A percentile compares a stretch with the other conserved stretches of the same genome.
These are phyloP conservation scores for Itoplectis maculator DNA, from an alignment of 2,888 invertebrate genomes.

Conservation along the genomic window DNA sequence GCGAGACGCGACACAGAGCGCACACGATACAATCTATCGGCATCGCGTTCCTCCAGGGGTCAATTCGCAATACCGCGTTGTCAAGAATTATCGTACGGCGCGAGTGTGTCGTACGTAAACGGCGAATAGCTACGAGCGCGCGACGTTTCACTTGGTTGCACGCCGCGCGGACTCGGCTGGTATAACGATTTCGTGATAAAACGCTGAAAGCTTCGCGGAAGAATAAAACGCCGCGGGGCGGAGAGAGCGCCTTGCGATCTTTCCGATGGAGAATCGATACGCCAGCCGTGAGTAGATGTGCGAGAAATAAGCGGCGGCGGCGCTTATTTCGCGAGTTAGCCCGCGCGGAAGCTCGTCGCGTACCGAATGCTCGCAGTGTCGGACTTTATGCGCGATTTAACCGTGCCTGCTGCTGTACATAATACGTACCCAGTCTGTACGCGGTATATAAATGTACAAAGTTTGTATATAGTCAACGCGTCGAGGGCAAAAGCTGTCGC, in stretches of 20 bases:
- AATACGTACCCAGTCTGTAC: not conserved
- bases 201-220: conserved; percentile 21
- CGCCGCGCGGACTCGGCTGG: not conserved
- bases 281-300: not conserved
- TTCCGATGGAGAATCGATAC: conserved; percentile 26
- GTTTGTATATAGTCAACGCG: not conserved
- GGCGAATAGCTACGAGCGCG: not conserved
- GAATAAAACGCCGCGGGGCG: conserved; percentile 8
- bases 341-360: not conserved
- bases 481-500: conserved; percentile 20
- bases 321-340: not conserved
- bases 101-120: conserved; percentile 3
- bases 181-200: conserved; percentile 36
- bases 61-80: too few relatives aligned
- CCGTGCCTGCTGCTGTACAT: conserved; percentile 9
- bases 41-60: too few relatives aligned
- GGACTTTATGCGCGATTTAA: conserved; percentile 47
- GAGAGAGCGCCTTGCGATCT: conserved; percentile 24
- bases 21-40: too few relatives aligned
- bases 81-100: too few relatives aligned
- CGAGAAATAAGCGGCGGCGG: too few relatives aligned
- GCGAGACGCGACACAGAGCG: too few relatives aligned
- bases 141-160: not conserved
- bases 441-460: conserved; percentile 26
- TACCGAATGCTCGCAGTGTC: conserved; percentile 25